Base-by-base conservation (phyloP, 2,113 vertebrate genomes). In the Thamnophis sirtalis region DNA sequence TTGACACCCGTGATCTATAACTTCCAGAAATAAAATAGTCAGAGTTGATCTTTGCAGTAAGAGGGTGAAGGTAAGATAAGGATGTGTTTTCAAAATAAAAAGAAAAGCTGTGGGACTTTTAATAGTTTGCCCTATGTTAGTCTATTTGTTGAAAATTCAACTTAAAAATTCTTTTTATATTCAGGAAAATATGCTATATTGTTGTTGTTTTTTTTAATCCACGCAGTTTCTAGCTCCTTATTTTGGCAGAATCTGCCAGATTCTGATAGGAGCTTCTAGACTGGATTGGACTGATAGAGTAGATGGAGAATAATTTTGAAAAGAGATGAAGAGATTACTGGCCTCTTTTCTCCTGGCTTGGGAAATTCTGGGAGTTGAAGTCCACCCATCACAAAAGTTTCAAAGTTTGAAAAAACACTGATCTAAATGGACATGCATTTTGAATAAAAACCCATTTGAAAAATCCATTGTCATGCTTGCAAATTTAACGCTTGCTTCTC, bases 61-160 rank as follows among this genome's bases (percentile, higher is more conserved):
- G 56, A 90, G 33, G 38, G 5, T 13, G 68, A 94, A n/a, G 84
- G 24, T 80, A 87, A 84, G 84, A 15, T 15, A 50, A 22, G 0
- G 26, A 22, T 88, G 93, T 86, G 86, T 94, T 68, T 0, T 21
- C 91, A 60, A 49, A 60, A n/a, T 33, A 87, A 93, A 91, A 90
- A 92, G 55, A 54, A 91, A 93, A 90, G 48, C n/a, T 55, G 49
- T 22, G 28, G 90, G 38, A 85, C 49, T 90, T 90, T 11, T 80
- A 13, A 51, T 60, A n/a, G 3, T 85, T 84, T 48, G 48, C 2
- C 17, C 24, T n/a, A 13, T 15, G 13, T 26, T 91, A 54, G 38
- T n/a, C 43, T 55, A 15, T 49, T 85, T 17, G 49, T 13, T 86
- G 43, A n/a, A 86, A 60, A 56, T n/a, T 33, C 17, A 33, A 22